Percentiles rank a stretch among this genome's conserved stretches.
phyloP scores from a whole-genome alignment of 1,140 invertebrate genomes.

The Leptonema lineaticorne region DNA sequence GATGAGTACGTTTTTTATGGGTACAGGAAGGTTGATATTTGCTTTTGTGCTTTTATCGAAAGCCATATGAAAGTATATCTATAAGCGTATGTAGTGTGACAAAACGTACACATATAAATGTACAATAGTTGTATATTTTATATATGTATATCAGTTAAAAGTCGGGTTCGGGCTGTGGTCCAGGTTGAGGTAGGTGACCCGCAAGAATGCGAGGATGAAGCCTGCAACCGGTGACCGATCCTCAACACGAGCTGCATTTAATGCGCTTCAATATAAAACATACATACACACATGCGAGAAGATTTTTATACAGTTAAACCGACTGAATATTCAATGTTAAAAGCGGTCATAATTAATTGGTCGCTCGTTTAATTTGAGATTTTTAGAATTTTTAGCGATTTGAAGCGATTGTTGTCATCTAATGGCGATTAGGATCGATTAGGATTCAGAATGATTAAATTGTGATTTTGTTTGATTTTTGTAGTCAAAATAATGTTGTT shows the following conservation, averaged over 20 bases:
- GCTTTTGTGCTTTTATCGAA: too few relatives aligned
- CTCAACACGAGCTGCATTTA: conserved; percentile 14
- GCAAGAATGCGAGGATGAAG: conserved; percentile 30
- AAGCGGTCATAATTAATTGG: background rate
- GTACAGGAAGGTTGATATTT: too few relatives aligned
- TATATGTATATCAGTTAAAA: too few relatives aligned
- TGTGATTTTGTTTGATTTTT: too few relatives aligned
- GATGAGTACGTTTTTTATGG: too few relatives aligned
- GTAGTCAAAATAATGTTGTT: too few relatives aligned
- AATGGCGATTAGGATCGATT: background rate
- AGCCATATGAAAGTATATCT: too few relatives aligned
- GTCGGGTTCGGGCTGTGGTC: background rate
- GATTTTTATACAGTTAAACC: background rate
- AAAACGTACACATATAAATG: background rate
- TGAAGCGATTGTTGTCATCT: background rate
- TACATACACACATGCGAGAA: background rate
- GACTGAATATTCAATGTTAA: background rate
- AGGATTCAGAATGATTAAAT: too few relatives aligned
- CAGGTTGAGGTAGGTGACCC: conserved; percentile 29
- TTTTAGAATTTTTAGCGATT: background rate
- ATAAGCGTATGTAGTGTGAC: too few relatives aligned
- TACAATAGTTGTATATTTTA: background rate
- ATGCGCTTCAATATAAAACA: conserved; percentile 13
- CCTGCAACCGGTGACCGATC: conserved; percentile 17
- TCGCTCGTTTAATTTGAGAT: background rate